These are phyloP conservation scores for Gymnodraco acuticeps DNA, from an alignment of 2,797 vertebrate genomes.

Conservation along the genomic window DNA sequence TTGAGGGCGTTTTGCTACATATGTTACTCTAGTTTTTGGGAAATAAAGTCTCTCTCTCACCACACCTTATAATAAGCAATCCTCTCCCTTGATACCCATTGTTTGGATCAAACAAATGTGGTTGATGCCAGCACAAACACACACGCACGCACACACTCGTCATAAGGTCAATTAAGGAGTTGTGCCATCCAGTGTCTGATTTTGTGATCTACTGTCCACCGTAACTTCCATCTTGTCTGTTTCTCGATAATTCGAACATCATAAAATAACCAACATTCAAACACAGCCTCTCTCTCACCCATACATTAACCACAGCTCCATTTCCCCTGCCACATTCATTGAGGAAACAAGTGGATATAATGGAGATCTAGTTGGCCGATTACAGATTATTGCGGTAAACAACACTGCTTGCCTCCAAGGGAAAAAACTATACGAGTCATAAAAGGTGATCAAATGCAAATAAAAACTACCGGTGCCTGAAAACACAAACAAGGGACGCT, in stretches of 20 bases:
- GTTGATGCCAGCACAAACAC: constrained; percentile 3
- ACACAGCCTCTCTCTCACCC: constrained; percentile 30
- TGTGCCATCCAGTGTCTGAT: constrained; percentile 39
- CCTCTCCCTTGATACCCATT: constrained; percentile 31
- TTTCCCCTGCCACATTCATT: constrained; percentile 63
- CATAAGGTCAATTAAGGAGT: constrained; percentile 65
- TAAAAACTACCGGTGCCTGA: constrained; percentile 67
- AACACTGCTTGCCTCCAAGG: constrained; percentile 60
- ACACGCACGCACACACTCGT: constrained; percentile 10
- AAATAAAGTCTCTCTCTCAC: constrained; percentile 29
- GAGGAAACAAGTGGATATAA: constrained; percentile 76
- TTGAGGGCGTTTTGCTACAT: constrained; percentile 12
- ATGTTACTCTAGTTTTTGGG: constrained; percentile 7
- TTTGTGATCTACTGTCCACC: constrained; percentile 47
- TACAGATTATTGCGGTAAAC: constrained; percentile 67
- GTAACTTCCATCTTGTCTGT: constrained; percentile 37
- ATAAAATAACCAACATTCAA: constrained; percentile 33
- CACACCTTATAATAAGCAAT: constrained; percentile 22
- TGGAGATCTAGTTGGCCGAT: constrained; percentile 77
- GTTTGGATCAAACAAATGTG: constrained; percentile 30
- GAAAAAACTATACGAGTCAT: constrained; percentile 59
- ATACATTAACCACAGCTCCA: constrained; percentile 69
- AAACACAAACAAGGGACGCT: constrained; percentile 64
- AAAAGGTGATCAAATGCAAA: constrained; percentile 73
- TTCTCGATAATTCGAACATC: constrained; percentile 12